These are phyloP conservation scores for Metacarcinus magister DNA, from an alignment of 2,888 invertebrate genomes.

Conservation along the genomic window DNA sequence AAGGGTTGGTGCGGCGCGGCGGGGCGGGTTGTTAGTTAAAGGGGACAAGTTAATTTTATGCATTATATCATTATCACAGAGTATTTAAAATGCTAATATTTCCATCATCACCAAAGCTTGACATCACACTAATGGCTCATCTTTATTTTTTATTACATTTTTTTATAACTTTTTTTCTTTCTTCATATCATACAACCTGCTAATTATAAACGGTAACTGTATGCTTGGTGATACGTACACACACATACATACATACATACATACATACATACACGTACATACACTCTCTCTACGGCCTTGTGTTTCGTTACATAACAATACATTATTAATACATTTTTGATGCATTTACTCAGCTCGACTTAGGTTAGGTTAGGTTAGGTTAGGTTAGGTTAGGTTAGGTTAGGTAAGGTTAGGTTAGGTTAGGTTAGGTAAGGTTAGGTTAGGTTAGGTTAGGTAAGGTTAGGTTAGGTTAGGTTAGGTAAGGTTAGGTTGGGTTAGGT, in stretches of 20 bases:
- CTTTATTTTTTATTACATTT: not conserved
- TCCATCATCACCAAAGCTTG: slow-evolving; percentile 31
- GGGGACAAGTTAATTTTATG: slow-evolving; percentile 26
- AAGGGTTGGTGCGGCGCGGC: too few species aligned
- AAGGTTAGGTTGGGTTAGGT: too few species aligned
- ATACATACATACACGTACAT: not conserved
- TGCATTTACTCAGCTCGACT: too few species aligned
- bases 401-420: too few species aligned
- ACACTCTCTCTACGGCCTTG: not conserved
- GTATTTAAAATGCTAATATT: slow-evolving; percentile 41
- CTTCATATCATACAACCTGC: not conserved
- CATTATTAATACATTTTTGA: too few species aligned
- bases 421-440: too few species aligned
- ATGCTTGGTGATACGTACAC: not conserved
- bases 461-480: too few species aligned
- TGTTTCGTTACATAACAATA: too few species aligned
- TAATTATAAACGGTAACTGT: not conserved
- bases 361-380: too few species aligned
- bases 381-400: too few species aligned
- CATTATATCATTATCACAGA: slow-evolving; percentile 13
- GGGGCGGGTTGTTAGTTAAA: not conserved
- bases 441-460: too few species aligned
- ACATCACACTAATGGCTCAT: not conserved
- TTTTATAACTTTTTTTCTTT: not conserved
- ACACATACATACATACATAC: not conserved